Evolutionary conservation across 2,888 invertebrate genomes (phyloP).

Genomic region (Julus scandinavius): DNA sequence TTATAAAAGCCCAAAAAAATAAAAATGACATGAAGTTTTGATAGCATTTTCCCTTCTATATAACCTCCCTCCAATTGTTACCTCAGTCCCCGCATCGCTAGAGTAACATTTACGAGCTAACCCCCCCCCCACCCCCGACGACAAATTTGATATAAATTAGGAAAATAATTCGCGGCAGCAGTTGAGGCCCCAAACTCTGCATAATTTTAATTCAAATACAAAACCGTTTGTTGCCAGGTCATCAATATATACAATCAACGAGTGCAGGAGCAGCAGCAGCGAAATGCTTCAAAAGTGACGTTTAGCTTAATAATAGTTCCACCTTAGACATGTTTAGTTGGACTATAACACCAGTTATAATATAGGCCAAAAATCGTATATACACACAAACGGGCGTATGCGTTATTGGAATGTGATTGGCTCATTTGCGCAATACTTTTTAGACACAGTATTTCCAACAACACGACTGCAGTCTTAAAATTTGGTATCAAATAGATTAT

Average conservation of each 20-base stretch:
- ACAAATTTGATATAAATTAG: slow-evolving; percentile 13
- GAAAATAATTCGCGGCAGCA: neutral
- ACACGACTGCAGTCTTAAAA: no score
- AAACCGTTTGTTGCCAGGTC: neutral
- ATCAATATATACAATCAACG: neutral
- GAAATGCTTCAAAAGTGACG: neutral
- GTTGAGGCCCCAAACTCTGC: neutral
- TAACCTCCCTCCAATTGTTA: neutral
- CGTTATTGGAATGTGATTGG: slow-evolving; percentile 1
- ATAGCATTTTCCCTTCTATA: slow-evolving; percentile 29
- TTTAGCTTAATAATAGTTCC: neutral
- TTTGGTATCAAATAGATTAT: no score
- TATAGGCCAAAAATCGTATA: neutral
- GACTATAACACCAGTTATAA: neutral
- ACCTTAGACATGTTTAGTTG: neutral
- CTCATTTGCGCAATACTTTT: neutral
- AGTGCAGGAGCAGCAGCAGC: no score
- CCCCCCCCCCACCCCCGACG: no score
- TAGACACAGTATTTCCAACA: no score
- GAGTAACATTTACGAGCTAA: neutral
- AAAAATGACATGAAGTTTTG: slow-evolving; percentile 15
- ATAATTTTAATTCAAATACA: slow-evolving; percentile 2
- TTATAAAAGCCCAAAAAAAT: neutral
- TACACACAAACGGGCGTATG: neutral
- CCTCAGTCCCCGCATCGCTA: neutral